These are phyloP conservation scores for Leptobrachium leishanense DNA, from an alignment of 2,113 vertebrate species.

Conservation along the genomic window DNA sequence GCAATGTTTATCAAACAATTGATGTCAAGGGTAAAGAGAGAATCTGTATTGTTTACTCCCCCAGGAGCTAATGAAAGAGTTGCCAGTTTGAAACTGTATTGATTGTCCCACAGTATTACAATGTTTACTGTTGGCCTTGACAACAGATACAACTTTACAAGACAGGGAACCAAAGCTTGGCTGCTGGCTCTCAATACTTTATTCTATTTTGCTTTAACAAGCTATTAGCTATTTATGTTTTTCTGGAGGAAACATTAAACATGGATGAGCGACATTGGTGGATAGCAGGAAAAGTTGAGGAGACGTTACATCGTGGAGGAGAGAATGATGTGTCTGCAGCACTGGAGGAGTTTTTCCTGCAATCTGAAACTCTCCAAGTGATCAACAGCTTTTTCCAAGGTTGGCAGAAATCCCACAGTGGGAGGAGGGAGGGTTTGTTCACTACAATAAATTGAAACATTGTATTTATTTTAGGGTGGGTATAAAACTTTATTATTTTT, in stretches of 20 bases:
- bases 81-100: constrained; percentile 7
- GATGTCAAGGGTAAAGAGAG: constrained; percentile 8
- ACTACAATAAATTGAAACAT: too few relatives aligned
- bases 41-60: constrained; percentile 11
- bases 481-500: too few relatives aligned
- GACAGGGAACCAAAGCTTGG: neutral
- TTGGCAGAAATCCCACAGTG: constrained; percentile 12
- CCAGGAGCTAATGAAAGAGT: constrained; percentile 38
- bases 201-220: neutral
- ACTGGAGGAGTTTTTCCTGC: constrained; percentile 34
- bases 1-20: neutral
- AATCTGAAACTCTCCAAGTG: constrained; percentile 40
- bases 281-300: constrained; percentile 45
- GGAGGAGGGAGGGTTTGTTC: too few relatives aligned
- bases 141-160: constrained; percentile 35
- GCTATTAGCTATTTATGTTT: neutral
- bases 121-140: constrained; percentile 51
- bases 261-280: constrained; percentile 51
- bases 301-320: constrained; percentile 17
- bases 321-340: constrained; percentile 11
- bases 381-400: constrained; percentile 41
- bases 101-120: constrained; percentile 17
- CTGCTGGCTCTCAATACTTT: neutral
- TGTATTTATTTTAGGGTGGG: too few relatives aligned
- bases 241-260: neutral